Evolutionary conservation across 2,797 vertebrate species (phyloP).

Genomic region (Nyctalus aviator): DNA sequence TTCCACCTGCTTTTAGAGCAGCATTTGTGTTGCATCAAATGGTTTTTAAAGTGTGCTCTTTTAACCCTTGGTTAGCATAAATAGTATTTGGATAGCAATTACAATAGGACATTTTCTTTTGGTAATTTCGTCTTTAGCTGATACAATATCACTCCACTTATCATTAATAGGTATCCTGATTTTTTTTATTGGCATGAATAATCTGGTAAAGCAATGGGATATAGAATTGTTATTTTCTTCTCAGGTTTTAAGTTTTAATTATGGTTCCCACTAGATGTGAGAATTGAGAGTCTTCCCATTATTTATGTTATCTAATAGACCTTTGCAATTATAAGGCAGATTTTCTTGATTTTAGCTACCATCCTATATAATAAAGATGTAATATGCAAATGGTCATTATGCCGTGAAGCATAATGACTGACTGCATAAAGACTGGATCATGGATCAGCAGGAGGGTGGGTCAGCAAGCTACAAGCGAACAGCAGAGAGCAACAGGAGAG

Average conservation of each 20-base stretch:
- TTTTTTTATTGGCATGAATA: conserved; percentile 30
- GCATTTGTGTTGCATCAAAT: conserved; percentile 48
- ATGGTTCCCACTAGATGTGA: neutral
- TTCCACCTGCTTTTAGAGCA: conserved; percentile 26
- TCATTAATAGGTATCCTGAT: conserved; percentile 33
- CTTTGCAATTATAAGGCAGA: neutral
- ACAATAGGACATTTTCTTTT: conserved; percentile 64
- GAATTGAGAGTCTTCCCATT: conserved; percentile 28
- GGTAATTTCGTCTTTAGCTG: conserved; percentile 45
- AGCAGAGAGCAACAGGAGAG: too few relatives aligned
- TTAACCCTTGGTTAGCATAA: conserved; percentile 33
- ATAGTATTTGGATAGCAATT: conserved; percentile 33
- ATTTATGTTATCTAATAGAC: neutral
- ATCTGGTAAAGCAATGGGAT: conserved; percentile 34
- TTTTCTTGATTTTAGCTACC: conserved; percentile 49
- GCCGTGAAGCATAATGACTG: too few relatives aligned
- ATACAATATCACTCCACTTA: conserved; percentile 42
- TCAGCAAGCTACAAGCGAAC: too few relatives aligned
- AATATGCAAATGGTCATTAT: too few relatives aligned
- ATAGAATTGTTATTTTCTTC: conserved; percentile 27
- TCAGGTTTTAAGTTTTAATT: conserved; percentile 13
- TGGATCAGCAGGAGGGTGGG: too few relatives aligned
- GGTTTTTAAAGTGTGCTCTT: conserved; percentile 35
- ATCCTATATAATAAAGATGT: neutral
- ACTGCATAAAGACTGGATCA: too few relatives aligned